Conservation (phyloP, 2,797 vertebrate species). For the Paedocypris micromegethes region DNA sequence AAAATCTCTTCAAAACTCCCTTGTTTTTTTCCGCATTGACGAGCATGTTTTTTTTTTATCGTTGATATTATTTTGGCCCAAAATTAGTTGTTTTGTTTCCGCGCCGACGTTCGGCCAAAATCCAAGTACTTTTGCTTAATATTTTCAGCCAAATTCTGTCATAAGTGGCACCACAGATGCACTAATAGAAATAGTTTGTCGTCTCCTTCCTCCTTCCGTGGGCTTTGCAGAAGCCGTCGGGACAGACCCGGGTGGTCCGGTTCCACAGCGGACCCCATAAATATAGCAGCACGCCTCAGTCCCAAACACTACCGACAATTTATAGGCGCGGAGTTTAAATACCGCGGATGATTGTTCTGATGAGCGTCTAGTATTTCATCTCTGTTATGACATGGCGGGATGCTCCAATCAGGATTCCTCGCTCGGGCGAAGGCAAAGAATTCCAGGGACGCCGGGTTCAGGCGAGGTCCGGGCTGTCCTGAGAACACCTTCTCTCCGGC, state of each 20-base stretch:
- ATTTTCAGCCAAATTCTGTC: no score
- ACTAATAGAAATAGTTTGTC: no score
- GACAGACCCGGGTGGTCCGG: conserved; percentile 25
- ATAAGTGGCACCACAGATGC: no score
- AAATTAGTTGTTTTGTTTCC: no score
- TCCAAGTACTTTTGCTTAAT: no score
- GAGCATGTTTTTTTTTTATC: no score
- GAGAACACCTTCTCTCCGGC: conserved; percentile 4
- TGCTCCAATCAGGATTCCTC: conserved; percentile 10
- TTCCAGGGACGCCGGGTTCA: conserved; percentile 7
- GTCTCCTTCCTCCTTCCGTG: no score
- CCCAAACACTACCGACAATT: conserved; percentile 26
- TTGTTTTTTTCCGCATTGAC: no score
- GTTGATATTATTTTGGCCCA: no score
- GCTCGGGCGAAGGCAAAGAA: conserved; percentile 27
- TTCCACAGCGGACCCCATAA: conserved; percentile 33
- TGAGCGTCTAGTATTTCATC: conserved; percentile 24
- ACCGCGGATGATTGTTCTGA: conserved; percentile 32
- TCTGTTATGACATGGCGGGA: conserved; percentile 39
- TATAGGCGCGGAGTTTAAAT: conserved; percentile 30
- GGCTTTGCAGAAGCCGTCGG: no score
- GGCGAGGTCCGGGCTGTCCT: conserved; percentile 16
- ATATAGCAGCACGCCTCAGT: conserved; percentile 7
- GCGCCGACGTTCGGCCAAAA: no score
- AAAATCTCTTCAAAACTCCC: no score